Conservation (phyloP, 30 jellyfish, hydroid and myxozoan genomes). For the Aurelia coerulea region DNA sequence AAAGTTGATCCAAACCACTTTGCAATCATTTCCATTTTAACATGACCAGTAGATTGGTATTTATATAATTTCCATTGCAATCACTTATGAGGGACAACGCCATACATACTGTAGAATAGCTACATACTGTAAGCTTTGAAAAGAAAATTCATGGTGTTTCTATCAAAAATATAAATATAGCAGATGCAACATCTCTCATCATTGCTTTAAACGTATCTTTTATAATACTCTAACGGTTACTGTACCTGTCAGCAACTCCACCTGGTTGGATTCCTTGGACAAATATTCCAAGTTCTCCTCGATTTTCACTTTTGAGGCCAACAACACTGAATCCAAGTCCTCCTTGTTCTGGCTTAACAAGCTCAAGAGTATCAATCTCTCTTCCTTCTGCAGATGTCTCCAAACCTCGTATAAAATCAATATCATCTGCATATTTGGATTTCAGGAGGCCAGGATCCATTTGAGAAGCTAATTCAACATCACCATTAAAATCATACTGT, state of each 20-base stretch:
- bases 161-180: too few species aligned
- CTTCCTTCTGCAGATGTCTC: constrained; percentile 86
- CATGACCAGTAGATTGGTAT: too few species aligned
- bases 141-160: too few species aligned
- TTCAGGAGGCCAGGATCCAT: constrained; percentile 72
- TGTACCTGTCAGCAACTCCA: constrained; percentile 94
- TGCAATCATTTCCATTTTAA: too few species aligned
- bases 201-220: too few species aligned
- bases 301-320: constrained; percentile 91
- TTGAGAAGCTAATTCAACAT: constrained; percentile 22
- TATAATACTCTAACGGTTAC: too few species aligned
- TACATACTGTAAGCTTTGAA: too few species aligned
- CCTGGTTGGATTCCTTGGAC: constrained; percentile 95
- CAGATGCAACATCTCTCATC: too few species aligned
- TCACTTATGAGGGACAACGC: too few species aligned
- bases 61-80: too few species aligned
- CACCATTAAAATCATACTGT: not conserved
- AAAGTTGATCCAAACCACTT: too few species aligned
- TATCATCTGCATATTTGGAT: constrained; percentile 71
- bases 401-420: constrained; percentile 71
- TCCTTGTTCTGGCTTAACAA: constrained; percentile 86
- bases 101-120: too few species aligned
- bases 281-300: constrained; percentile 93
- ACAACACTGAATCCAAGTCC: constrained; percentile 98
- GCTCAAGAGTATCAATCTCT: constrained; percentile 72